phyloP scores from a whole-genome alignment of 1,140 invertebrate species.

The Microplitis demolitor region DNA sequence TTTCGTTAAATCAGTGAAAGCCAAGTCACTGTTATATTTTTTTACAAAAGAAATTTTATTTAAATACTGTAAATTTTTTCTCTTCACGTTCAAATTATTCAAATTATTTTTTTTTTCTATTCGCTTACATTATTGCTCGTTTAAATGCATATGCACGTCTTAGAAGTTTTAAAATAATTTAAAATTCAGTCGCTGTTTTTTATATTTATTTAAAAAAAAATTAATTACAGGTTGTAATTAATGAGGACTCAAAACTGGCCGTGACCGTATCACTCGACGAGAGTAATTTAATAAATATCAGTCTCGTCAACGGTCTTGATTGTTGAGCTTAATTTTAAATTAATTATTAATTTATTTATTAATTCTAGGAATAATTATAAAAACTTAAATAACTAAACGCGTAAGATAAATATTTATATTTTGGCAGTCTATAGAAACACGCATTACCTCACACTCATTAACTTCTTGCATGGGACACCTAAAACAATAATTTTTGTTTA shows the following conservation, averaged over 20 bases:
- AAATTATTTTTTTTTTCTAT: neutral
- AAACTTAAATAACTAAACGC: neutral
- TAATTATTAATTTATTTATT: constrained; percentile 12
- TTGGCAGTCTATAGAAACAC: constrained; percentile 19
- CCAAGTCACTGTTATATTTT: neutral
- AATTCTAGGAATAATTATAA: neutral
- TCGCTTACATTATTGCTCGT: neutral
- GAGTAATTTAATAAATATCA: too few relatives aligned
- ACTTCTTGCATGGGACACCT: constrained; percentile 54
- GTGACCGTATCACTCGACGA: too few relatives aligned
- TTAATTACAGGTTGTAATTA: too few relatives aligned
- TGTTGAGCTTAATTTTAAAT: neutral
- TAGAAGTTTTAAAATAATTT: neutral
- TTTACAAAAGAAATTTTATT: neutral
- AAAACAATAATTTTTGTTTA: constrained; percentile 21
- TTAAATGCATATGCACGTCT: neutral
- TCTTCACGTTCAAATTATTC: neutral
- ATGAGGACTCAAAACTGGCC: too few relatives aligned
- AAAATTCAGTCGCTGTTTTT: neutral
- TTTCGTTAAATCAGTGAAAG: constrained; percentile 38
- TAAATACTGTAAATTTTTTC: neutral
- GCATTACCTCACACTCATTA: constrained; percentile 29
- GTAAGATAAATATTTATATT: constrained; percentile 27
- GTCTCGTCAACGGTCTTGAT: too few relatives aligned
- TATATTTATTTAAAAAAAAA: neutral